Conservation (phyloP, 2,888 invertebrate species). For the Augochlorella aurata region DNA sequence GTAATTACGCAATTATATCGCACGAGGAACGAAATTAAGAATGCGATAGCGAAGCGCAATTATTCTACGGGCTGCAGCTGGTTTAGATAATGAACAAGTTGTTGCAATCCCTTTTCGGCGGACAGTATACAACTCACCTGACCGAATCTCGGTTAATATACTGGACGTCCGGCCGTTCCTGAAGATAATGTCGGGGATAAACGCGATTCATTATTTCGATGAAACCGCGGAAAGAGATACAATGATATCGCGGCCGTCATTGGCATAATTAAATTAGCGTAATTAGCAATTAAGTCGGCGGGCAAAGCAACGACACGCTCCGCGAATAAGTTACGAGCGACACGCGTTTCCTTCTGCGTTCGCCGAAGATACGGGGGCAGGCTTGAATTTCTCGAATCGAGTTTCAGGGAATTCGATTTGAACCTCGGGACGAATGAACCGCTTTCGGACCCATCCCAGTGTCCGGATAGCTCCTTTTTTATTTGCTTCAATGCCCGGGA, state of each 20-base stretch:
- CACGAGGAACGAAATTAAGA: neutral
- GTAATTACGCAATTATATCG: too few relatives aligned
- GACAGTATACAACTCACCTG: neutral
- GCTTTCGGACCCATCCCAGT: neutral
- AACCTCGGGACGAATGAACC: conserved; percentile 5
- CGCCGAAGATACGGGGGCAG: neutral
- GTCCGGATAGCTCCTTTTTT: neutral
- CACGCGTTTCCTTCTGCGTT: conserved; percentile 10
- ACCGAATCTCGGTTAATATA: neutral
- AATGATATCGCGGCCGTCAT: neutral
- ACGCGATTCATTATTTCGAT: conserved; percentile 5
- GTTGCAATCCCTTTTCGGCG: neutral
- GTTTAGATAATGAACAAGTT: neutral
- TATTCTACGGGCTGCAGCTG: too few relatives aligned
- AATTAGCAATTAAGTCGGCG: neutral
- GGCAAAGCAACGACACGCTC: neutral
- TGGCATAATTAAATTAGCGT: conserved; percentile 1
- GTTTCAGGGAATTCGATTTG: neutral
- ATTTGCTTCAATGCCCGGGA: neutral
- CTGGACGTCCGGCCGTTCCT: neutral
- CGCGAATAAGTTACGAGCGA: conserved; percentile 1
- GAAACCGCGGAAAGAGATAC: neutral
- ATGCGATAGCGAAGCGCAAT: neutral
- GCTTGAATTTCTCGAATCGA: conserved; percentile 6
- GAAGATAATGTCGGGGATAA: neutral